Base-by-base conservation (phyloP, 1,140 invertebrate genomes). In the Cylas formicarius region DNA sequence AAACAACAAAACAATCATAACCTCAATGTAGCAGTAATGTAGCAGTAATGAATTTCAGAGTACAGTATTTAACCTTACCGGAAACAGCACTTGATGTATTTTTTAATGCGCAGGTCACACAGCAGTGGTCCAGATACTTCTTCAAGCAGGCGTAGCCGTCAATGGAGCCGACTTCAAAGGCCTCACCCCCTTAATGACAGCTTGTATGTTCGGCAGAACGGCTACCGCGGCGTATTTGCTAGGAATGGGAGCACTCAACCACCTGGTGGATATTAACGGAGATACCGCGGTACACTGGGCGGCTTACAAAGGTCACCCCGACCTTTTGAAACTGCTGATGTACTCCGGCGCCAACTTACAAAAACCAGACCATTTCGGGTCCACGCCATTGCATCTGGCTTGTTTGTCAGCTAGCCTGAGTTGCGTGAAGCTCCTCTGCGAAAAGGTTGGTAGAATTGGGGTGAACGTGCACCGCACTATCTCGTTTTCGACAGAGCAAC, bases 231-330 rank as follows among this genome's bases (percentile, higher is more conserved):
- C 86, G 0, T 93, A 86, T 69, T 68, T 95, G 0, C 73, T 95
- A 31, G 90, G 89, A 7, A 90, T 86, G 76, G 87, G 88, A 84
- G 9, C 69, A 81, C 68, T 86, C 1, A 82, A 89, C 45, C 80
- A 89, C 59, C 66, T 92, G 3, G 84, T 86, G 4, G 89, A 95
- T 58, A 88, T 89, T 50, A 92, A 93, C 63, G 90, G 90, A 0
- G 90, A 95, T 53, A 91, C 87, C 3, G 90, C 90, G 0, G 67
- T 93, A 4, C 90, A 95, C 57, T 95, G 90, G 90, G 89, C 90
- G 0, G 85, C 86, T 2, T 93, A 92, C 63, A 94, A 94, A 70
- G 90, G 89, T 0, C 86, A 91, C 57, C 78, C 85, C 0, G 90
- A 93, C 57, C 63, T 93, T 33, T 90, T 92, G 52, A 76, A 84